A percentile compares a stretch with the other conserved stretches of the same genome.
These are phyloP conservation scores for Macropodus opercularis DNA, from an alignment of 2,797 vertebrate genomes.

Conservation along the genomic window DNA sequence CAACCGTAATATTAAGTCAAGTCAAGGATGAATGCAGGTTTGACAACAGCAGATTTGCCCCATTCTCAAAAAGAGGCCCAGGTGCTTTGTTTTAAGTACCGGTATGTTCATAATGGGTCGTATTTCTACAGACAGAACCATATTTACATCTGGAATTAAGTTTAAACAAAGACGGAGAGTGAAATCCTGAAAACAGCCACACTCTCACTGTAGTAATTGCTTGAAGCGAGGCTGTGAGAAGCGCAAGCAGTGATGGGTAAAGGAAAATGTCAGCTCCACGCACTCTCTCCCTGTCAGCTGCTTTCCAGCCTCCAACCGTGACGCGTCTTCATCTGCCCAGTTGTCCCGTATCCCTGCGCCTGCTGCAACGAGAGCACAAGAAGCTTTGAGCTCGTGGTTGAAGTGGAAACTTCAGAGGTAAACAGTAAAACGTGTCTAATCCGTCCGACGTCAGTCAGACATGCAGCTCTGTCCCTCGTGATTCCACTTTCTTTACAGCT, in stretches of 20 bases:
- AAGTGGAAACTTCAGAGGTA: not conserved
- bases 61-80: not conserved
- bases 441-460: not conserved
- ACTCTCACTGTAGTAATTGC: slow-evolving; percentile 37
- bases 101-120: not conserved
- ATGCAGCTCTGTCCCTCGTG: slow-evolving; percentile 14
- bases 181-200: slow-evolving; percentile 15
- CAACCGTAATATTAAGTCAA: no score
- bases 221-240: no score
- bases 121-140: not conserved
- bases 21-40: not conserved
- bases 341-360: slow-evolving; percentile 55
- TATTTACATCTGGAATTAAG: slow-evolving; percentile 14
- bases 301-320: slow-evolving; percentile 83
- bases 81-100: slow-evolving; percentile 10
- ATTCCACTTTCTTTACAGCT: slow-evolving; percentile 44
- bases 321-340: slow-evolving; percentile 80
- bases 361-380: slow-evolving; percentile 29
- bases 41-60: not conserved
- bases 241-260: slow-evolving; percentile 69
- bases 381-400: slow-evolving; percentile 23
- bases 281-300: slow-evolving; percentile 84
- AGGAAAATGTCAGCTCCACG: slow-evolving; percentile 79
- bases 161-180: slow-evolving; percentile 20
- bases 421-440: slow-evolving; percentile 3